phyloP scores from a whole-genome alignment of 2,888 invertebrate species.

The Lepidochrysops patricia region DNA sequence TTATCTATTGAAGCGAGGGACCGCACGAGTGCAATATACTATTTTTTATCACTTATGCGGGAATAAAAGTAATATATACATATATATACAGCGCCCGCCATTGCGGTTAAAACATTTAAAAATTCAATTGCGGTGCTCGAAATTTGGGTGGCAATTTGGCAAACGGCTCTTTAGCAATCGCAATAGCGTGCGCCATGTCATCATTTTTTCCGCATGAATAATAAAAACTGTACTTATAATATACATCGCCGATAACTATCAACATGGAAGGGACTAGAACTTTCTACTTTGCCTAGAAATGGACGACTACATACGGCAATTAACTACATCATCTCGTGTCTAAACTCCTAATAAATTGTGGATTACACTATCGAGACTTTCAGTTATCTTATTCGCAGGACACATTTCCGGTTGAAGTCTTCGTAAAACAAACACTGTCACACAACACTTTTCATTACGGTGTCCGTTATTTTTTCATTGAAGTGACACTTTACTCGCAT shows the following conservation, averaged over 20 bases:
- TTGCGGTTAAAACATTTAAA: too few species aligned
- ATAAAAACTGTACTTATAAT: too few species aligned
- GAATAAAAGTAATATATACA: too few species aligned
- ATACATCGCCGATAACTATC: background rate
- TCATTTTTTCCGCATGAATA: too few species aligned
- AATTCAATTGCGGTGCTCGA: too few species aligned
- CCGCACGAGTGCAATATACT: too few species aligned
- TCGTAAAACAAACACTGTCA: background rate
- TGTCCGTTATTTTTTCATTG: background rate
- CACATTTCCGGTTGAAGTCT: background rate
- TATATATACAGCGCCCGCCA: too few species aligned
- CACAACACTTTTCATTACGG: background rate
- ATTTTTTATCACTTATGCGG: too few species aligned
- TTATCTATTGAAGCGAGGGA: too few species aligned
- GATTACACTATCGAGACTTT: background rate
- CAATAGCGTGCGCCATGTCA: too few species aligned
- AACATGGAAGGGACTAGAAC: background rate
- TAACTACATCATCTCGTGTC: background rate
- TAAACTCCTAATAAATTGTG: background rate
- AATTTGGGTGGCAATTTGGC: too few species aligned
- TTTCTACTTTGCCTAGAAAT: background rate
- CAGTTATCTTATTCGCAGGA: background rate
- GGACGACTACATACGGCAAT: background rate
- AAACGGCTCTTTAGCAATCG: too few species aligned
- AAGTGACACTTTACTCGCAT: background rate